These are phyloP conservation scores for Phylloscopus collybita DNA, from an alignment of 2,797 vertebrate species.

Conservation along the genomic window DNA sequence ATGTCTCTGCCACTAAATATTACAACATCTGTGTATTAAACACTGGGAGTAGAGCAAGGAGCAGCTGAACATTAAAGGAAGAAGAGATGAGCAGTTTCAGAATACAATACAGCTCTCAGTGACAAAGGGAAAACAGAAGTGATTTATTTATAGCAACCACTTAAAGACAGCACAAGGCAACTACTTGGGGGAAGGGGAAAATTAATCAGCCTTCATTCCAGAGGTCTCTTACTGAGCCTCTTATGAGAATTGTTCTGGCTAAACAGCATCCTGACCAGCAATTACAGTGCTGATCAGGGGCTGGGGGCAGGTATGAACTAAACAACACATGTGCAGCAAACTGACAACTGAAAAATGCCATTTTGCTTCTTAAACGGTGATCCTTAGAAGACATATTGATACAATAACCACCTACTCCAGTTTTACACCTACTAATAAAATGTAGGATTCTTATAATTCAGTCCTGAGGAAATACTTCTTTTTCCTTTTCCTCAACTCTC, in stretches of 20 bases:
- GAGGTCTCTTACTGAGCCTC: slow-evolving; percentile 32
- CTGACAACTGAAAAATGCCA: not conserved
- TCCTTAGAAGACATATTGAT: not conserved
- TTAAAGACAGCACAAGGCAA: slow-evolving; percentile 73
- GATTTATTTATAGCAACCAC: slow-evolving; percentile 76
- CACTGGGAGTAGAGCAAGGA: slow-evolving; percentile 33
- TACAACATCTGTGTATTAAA: slow-evolving; percentile 74
- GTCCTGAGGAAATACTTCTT: not conserved
- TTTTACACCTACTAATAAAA: not conserved
- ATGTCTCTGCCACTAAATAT: slow-evolving; percentile 43
- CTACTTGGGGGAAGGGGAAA: slow-evolving; percentile 57
- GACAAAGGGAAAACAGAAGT: slow-evolving; percentile 74
- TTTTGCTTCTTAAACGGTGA: not conserved
- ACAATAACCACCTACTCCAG: not conserved
- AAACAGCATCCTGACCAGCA: not conserved
- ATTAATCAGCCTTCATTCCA: slow-evolving; percentile 53
- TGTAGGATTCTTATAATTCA: not conserved
- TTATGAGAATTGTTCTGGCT: not conserved
- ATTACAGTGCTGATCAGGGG: not conserved
- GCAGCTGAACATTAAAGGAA: slow-evolving; percentile 65
- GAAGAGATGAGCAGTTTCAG: slow-evolving; percentile 67
- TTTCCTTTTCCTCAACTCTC: not conserved
- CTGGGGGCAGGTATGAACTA: not conserved
- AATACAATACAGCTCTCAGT: slow-evolving; percentile 57
- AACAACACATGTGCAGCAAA: not conserved